Evolutionary conservation across 2,797 vertebrate species (phyloP).

Genomic region (Phrynocephalus guinanensis): DNA sequence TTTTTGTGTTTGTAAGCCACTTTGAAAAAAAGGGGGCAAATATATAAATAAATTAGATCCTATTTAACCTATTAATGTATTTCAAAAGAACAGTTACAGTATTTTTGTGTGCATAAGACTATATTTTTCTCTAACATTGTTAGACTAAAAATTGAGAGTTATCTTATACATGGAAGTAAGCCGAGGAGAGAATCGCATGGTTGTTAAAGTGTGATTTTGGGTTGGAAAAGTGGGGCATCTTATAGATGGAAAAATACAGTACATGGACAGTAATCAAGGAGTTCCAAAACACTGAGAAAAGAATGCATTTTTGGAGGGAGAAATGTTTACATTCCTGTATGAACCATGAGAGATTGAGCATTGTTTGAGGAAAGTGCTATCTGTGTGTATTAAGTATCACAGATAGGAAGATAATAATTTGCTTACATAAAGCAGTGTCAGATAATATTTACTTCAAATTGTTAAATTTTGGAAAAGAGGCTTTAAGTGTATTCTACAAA

Average conservation of each 20-base stretch:
- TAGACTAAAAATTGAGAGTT: too few species aligned
- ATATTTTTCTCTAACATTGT: too few species aligned
- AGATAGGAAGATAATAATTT: not conserved
- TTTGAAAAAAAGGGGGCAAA: not conserved
- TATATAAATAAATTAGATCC: not conserved
- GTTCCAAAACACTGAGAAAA: not conserved
- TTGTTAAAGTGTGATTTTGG: too few species aligned
- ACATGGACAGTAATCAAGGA: not conserved
- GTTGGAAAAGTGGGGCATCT: too few species aligned
- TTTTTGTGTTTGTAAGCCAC: not conserved
- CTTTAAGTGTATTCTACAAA: not conserved
- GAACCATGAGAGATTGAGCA: not conserved
- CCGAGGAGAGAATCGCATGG: too few species aligned
- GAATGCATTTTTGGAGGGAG: not conserved
- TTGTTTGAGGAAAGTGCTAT: not conserved
- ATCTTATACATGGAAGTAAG: too few species aligned
- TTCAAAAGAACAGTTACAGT: slow-evolving; percentile 17
- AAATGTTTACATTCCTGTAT: not conserved
- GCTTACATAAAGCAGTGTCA: not conserved
- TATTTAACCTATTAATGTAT: not conserved
- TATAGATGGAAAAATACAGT: too few species aligned
- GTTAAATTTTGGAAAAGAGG: not conserved
- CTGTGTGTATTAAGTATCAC: not conserved
- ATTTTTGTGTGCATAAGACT: too few species aligned
- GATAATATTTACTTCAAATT: not conserved